phyloP scores from a whole-genome alignment of 2,797 vertebrate genomes.

The Thalassophryne amazonica region DNA sequence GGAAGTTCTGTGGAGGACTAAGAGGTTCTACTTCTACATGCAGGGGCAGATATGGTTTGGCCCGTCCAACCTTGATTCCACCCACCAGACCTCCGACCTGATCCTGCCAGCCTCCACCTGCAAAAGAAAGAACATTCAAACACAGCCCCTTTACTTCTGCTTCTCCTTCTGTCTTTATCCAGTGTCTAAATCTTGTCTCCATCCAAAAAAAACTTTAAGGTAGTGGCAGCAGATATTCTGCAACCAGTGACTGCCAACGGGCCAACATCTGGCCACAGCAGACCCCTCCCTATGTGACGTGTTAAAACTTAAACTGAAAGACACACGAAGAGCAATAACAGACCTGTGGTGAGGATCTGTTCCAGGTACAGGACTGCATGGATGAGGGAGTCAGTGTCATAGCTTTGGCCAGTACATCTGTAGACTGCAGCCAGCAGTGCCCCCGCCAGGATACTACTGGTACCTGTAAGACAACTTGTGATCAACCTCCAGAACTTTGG shows the following conservation, averaged over 20 bases:
- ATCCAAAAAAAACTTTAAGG: too few species aligned
- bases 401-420: conserved; percentile 77
- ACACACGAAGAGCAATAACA: background rate
- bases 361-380: conserved; percentile 91
- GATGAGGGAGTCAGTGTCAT: conserved; percentile 82
- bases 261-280: too few species aligned
- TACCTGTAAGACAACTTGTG: conserved; percentile 75
- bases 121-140: background rate
- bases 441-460: conserved; percentile 95
- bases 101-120: conserved; percentile 98
- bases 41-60: conserved; percentile 82
- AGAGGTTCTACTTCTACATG: conserved; percentile 86
- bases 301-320: too few species aligned
- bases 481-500: background rate
- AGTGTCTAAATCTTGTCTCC: too few species aligned
- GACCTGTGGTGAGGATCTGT: conserved; percentile 96
- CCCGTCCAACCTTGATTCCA: conserved; percentile 89
- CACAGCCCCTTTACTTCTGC: too few species aligned
- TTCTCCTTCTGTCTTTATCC: too few species aligned
- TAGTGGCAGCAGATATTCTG: too few species aligned
- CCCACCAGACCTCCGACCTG: conserved; percentile 93
- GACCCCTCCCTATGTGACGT: too few species aligned
- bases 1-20: conserved; percentile 72
- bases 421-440: conserved; percentile 86
- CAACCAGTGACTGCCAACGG: too few species aligned